These are phyloP conservation scores for Tenrec ecaudatus DNA, from an alignment of 2,113 vertebrate species.

Conservation along the genomic window DNA sequence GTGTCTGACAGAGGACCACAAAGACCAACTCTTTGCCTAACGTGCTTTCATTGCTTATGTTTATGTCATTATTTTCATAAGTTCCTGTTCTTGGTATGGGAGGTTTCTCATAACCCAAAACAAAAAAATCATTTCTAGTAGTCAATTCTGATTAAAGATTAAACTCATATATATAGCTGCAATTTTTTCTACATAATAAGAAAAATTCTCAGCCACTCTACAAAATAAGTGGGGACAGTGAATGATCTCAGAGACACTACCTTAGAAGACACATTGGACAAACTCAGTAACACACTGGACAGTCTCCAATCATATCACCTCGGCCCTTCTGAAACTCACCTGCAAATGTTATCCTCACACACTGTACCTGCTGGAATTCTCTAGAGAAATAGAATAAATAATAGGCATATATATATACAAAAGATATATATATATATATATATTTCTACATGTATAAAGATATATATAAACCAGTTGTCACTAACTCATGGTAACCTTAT, in stretches of 20 bases:
- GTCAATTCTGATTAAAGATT: not conserved
- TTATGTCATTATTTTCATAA: not conserved
- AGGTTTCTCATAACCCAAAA: not conserved
- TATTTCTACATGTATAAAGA: too few relatives aligned
- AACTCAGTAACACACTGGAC: not conserved
- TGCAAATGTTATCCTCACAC: fast-evolving
- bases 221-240: not conserved
- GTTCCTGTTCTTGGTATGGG: not conserved
- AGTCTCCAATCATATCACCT: not conserved
- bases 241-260: not conserved
- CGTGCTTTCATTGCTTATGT: not conserved
- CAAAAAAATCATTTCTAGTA: not conserved
- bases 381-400: not conserved
- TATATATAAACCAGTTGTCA: too few relatives aligned
- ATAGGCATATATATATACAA: too few relatives aligned
- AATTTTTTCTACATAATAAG: not conserved
- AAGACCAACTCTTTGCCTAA: not conserved
- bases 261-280: not conserved
- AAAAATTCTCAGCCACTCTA: not conserved
- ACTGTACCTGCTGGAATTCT: not conserved
- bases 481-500: too few relatives aligned
- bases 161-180: not conserved
- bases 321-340: not conserved
- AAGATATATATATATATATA: too few relatives aligned
- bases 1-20: not conserved